A percentile compares a stretch with the other conserved stretches of the same genome.
Conservation (phyloP, 2,113 vertebrate genomes). For the Rattus norvegicus region DNA sequence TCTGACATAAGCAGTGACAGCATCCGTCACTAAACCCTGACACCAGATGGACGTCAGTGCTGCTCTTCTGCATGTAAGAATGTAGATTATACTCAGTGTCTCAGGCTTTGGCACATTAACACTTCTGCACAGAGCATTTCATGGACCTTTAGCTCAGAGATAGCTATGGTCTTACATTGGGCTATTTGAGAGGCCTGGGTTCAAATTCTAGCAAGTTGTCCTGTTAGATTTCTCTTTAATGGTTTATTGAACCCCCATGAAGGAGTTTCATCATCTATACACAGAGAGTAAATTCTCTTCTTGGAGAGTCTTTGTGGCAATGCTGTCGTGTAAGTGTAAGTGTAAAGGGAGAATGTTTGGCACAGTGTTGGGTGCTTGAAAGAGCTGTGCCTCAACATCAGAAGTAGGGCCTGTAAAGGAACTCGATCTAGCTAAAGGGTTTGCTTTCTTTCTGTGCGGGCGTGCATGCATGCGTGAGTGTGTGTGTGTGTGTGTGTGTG, state of each 20-base stretch:
- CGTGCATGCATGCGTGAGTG: too few species aligned
- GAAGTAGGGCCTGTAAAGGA: not conserved
- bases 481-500: too few species aligned
- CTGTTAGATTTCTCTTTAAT: not conserved
- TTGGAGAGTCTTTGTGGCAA: not conserved
- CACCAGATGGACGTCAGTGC: constrained; percentile 67
- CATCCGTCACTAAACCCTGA: constrained; percentile 37
- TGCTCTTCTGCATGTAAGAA: not conserved
- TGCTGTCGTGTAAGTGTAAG: not conserved
- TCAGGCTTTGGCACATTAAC: not conserved
- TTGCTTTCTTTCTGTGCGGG: not conserved
- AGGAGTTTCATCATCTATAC: constrained; percentile 26
- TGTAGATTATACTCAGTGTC: constrained; percentile 14
- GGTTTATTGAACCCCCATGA: constrained; percentile 2
- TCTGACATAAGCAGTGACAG: constrained; percentile 63
- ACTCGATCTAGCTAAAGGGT: not conserved
- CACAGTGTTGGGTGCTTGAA: not conserved
- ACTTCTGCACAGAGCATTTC: not conserved
- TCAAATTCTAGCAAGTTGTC: not conserved
- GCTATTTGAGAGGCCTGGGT: constrained; percentile 5
- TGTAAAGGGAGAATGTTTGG: not conserved
- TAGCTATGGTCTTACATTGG: not conserved
- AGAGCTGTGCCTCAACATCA: not conserved
- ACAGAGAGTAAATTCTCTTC: constrained; percentile 13
- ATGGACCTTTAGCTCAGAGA: not conserved